phyloP scores from a whole-genome alignment of 2,797 vertebrate species.

The Silurus lanzhouensis region DNA sequence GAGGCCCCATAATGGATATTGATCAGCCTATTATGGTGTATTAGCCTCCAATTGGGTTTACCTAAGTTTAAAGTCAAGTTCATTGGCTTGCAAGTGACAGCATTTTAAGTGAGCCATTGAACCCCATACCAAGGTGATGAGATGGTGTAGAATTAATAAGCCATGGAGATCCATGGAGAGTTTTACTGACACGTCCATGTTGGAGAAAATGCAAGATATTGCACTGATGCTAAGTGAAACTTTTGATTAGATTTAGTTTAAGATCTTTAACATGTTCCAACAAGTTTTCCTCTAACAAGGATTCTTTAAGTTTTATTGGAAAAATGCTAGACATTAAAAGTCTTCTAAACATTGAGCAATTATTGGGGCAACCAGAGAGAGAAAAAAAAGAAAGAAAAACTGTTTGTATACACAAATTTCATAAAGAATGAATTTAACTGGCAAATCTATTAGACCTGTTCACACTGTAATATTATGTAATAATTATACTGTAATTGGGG shows the following conservation, averaged over 20 bases:
- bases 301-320: not conserved
- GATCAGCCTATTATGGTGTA: slow-evolving; percentile 70
- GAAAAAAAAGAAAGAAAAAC: not conserved
- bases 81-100: slow-evolving; percentile 66
- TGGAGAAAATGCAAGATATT: not conserved
- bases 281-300: not conserved
- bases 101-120: slow-evolving; percentile 62
- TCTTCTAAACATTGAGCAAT: not conserved
- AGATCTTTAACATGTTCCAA: not conserved
- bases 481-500: too few relatives aligned
- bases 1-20: slow-evolving; percentile 71
- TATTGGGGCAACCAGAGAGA: not conserved
- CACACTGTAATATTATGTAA: too few relatives aligned
- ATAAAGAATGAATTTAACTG: not conserved
- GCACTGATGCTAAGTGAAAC: not conserved
- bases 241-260: not conserved
- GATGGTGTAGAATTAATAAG: slow-evolving; percentile 36
- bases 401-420: not conserved
- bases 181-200: too few relatives aligned
- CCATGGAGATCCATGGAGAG: slow-evolving; percentile 8
- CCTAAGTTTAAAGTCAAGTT: slow-evolving; percentile 72
- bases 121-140: slow-evolving; percentile 44
- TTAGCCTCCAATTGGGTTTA: slow-evolving; percentile 69
- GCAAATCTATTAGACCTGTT: not conserved
- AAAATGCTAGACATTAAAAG: not conserved